Base-by-base conservation (phyloP, 2,888 invertebrate genomes). In the Schizotus pectinicornis region DNA sequence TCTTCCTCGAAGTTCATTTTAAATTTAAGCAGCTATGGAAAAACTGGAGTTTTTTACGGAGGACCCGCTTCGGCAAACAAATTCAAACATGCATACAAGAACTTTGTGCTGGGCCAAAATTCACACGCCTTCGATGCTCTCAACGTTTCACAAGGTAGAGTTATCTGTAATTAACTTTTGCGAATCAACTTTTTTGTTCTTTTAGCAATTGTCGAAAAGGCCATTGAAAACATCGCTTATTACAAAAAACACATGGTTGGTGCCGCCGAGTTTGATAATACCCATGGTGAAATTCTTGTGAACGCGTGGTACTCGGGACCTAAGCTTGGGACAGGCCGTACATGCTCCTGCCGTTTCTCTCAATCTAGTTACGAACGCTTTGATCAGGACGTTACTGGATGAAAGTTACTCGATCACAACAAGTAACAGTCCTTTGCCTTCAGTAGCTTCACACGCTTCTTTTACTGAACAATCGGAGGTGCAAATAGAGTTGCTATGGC, bases 331-430 rank as follows among this genome's bases (percentile, higher is more conserved):
- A 46, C 78, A 79, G 58, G 81, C 84, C 1, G 65, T 80, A 7
- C 85, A 85, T 61, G 82, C 83, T 43, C 79, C 82, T 1, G 83
- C 83, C 1, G 81, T 83, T 50, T 77, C 84, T 0, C 59, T 83
- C 3, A 85, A 85, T 71, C 63, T 84, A 33, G 62, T 83, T 1
- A 80, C 81, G 61, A 83, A 83, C 61, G 71, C 80, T 1, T 65
- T 84, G 41, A 70, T 82, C 6, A 80, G 81, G 69, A 61, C 68
- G 30, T 49, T 71, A 6, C 61, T 74, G 34, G 75, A 65, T 2
- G 70, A 74, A n/a, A 53, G 32, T 11, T 74, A 75, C 63, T 73
- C 74, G 0, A 81, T 82, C 51, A 59, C 66, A 1, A 59, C 69
- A 0, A 65, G 67, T 5, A 79, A 78, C 59, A 72, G 73, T 61